Conservation (phyloP, 2,113 vertebrate genomes). For the Bombycilla garrulus region DNA sequence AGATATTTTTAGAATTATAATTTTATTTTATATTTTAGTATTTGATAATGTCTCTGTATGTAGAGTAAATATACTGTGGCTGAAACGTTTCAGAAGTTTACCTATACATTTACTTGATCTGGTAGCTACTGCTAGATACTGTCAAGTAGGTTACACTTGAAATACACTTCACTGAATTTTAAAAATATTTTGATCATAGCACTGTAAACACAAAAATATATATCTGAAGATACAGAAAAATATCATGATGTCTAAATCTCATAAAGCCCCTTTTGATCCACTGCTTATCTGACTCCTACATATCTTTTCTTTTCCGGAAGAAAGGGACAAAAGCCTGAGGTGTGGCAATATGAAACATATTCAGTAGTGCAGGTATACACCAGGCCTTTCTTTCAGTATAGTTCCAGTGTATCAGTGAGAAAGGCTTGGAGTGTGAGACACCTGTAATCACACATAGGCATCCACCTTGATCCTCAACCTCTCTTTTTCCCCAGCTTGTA, state of each 20-base stretch:
- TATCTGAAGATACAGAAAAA: neutral
- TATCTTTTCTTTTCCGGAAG: no score
- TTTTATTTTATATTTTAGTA: neutral
- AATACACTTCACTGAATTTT: neutral
- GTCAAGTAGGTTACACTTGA: neutral
- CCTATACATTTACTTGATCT: neutral
- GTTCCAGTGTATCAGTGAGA: neutral
- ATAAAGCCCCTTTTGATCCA: neutral
- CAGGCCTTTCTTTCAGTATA: neutral
- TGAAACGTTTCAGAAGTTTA: neutral
- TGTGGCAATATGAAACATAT: neutral
- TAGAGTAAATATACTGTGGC: neutral
- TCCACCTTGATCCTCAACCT: neutral
- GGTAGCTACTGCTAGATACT: neutral
- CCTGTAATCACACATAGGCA: fast-evolving
- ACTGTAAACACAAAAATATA: neutral
- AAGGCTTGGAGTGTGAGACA: neutral
- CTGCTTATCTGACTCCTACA: neutral
- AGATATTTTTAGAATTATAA: neutral
- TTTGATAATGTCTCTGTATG: neutral
- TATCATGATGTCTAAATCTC: neutral
- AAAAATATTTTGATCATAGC: neutral
- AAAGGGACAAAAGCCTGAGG: neutral
- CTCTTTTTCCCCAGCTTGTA: neutral
- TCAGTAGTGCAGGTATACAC: neutral